Percentiles rank a stretch among this genome's conserved stretches.
Evolutionary conservation across 2,797 vertebrate species (phyloP).

Genomic region (Momotus momota): DNA sequence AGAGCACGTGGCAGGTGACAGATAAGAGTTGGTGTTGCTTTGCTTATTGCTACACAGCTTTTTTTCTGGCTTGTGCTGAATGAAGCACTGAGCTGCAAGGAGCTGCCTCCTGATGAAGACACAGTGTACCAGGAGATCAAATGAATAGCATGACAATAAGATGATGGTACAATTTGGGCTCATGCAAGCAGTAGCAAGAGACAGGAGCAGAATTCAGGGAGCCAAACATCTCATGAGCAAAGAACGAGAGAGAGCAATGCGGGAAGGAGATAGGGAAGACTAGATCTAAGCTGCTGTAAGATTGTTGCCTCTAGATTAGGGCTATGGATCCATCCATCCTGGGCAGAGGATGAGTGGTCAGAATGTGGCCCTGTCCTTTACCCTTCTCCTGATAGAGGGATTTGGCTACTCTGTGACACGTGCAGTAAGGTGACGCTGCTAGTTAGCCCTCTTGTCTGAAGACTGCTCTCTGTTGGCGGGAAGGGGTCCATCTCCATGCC

Average conservation of each 20-base stretch:
- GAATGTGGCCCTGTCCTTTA: not conserved
- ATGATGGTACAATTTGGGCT: not conserved
- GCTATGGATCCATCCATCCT: not conserved
- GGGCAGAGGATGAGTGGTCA: not conserved
- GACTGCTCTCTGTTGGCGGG: not conserved
- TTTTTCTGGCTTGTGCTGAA: not conserved
- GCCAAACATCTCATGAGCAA: not conserved
- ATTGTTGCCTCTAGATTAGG: not conserved
- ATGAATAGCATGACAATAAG: not conserved
- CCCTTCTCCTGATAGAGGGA: not conserved
- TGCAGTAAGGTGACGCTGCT: not conserved
- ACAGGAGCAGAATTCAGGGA: not conserved
- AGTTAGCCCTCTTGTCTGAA: not conserved
- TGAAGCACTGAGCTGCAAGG: not conserved
- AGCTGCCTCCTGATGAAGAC: not conserved
- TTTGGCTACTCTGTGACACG: fast-evolving
- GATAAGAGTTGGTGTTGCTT: not conserved
- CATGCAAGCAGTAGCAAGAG: not conserved
- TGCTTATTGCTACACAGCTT: not conserved
- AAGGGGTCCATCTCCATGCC: not conserved
- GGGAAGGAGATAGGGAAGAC: not conserved
- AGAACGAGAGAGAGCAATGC: not conserved
- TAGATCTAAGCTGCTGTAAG: not conserved
- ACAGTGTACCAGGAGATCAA: not conserved
- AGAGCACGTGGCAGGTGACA: not conserved